Percentiles rank a stretch among this genome's conserved stretches.
phyloP scores from a whole-genome alignment of 2,797 vertebrate genomes.

The Trichosurus vulpecula region DNA sequence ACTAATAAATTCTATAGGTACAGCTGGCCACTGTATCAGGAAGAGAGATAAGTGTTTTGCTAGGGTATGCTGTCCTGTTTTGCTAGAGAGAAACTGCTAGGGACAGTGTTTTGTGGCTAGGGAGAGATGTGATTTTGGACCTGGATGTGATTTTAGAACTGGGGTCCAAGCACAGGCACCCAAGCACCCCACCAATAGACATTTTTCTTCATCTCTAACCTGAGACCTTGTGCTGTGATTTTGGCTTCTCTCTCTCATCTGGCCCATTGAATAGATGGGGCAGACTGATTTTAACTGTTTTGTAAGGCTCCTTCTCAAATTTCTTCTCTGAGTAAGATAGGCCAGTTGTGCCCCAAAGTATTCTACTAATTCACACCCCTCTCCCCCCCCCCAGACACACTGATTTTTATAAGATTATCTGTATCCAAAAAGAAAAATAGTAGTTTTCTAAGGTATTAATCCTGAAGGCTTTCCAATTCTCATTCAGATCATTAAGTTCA shows the following conservation, averaged over 20 bases:
- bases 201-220: neutral
- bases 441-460: neutral
- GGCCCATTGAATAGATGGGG: neutral
- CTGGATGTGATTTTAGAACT: too few relatives aligned
- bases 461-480: neutral
- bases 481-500: neutral
- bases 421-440: neutral
- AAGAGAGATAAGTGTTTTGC: too few relatives aligned
- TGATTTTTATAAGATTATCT: neutral
- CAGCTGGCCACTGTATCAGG: too few relatives aligned
- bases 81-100: too few relatives aligned
- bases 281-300: neutral
- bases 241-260: neutral
- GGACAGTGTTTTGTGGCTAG: too few relatives aligned
- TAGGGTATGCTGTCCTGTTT: too few relatives aligned
- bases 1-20: too few relatives aligned
- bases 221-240: neutral
- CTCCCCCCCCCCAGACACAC: neutral
- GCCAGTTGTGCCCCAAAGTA: neutral
- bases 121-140: too few relatives aligned
- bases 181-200: too few relatives aligned
- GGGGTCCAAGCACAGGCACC: too few relatives aligned
- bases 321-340: neutral
- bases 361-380: neutral
- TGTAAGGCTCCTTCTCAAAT: neutral